Evolutionary conservation across 23 tunicate genomes (phyloP).

Genomic region (Botrylloides violaceus): DNA sequence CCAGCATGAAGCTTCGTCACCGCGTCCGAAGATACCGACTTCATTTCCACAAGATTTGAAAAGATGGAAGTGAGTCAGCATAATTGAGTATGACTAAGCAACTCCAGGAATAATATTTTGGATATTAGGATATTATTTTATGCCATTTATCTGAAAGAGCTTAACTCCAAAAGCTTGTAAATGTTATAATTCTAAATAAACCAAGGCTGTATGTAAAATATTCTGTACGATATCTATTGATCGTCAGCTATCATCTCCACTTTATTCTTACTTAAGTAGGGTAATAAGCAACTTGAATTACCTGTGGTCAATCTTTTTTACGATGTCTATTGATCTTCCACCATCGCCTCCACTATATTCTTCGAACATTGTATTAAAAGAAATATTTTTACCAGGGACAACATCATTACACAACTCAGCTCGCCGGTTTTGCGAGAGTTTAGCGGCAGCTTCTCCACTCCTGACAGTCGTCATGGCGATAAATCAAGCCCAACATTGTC

Average conservation of each 20-base stretch:
- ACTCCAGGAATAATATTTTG: no score
- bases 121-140: no score
- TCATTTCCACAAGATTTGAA: constrained; percentile 16
- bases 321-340: no score
- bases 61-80: background rate
- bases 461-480: background rate
- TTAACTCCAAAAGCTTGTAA: no score
- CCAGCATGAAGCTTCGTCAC: background rate
- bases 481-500: constrained; percentile 19
- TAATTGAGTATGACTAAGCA: background rate
- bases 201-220: no score
- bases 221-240: no score
- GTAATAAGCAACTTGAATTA: no score
- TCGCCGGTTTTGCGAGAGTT: constrained; percentile 9
- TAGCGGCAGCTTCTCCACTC: constrained; percentile 7
- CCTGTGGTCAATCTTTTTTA: no score
- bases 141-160: no score
- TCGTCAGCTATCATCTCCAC: no score
- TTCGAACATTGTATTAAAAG: background rate
- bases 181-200: no score
- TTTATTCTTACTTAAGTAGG: no score
- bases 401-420: constrained; percentile 23
- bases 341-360: background rate
- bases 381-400: constrained; percentile 7
- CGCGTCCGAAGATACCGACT: constrained; percentile 16